Conservation (phyloP, 2,113 vertebrate species). For the Peromyscus leucopus region DNA sequence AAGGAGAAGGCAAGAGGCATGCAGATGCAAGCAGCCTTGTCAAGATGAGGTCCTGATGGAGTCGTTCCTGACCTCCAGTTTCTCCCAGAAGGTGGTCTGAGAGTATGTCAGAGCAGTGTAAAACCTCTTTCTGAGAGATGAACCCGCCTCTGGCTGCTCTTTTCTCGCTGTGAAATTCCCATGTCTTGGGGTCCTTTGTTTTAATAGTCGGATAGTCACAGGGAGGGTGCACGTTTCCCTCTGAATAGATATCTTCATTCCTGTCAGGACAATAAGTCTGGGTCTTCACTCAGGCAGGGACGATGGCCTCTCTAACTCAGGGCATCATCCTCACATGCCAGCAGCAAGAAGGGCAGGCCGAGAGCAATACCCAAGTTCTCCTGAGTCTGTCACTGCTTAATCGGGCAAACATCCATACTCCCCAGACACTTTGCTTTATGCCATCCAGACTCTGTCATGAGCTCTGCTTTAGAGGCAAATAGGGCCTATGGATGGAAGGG, state of each 20-base stretch:
- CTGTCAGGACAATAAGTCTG: background rate
- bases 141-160: background rate
- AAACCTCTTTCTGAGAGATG: too few species aligned
- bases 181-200: background rate
- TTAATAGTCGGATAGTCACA: background rate
- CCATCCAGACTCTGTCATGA: too few species aligned
- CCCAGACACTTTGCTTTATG: background rate
- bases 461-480: background rate
- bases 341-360: background rate
- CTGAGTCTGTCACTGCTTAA: background rate
- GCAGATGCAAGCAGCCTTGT: background rate
- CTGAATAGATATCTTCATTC: too few species aligned
- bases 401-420: background rate
- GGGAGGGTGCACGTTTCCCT: too few species aligned
- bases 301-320: background rate
- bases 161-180: background rate
- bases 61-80: too few species aligned
- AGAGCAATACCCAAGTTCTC: background rate
- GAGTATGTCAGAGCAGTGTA: background rate
- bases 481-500: background rate
- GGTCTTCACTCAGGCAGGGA: background rate
- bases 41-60: background rate
- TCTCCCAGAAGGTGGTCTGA: background rate
- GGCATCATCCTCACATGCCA: background rate
- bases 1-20: background rate